Evolutionary conservation across 2,113 vertebrate species (phyloP).

Genomic region (Progne subis): DNA sequence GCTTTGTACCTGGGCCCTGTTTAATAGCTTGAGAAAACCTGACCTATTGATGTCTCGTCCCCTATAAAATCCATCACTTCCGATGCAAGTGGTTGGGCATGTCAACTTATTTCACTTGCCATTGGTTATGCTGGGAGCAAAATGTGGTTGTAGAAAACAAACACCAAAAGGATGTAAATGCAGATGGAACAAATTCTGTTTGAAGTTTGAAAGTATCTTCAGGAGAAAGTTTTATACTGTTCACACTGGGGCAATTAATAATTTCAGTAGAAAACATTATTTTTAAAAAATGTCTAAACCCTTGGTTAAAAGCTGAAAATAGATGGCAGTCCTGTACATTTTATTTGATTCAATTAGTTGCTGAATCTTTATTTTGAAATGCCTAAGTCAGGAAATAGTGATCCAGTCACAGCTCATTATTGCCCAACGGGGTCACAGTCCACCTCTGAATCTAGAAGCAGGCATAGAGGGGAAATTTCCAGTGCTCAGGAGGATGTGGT

Average conservation of each 20-base stretch:
- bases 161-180: not conserved
- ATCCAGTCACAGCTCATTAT: slow-evolving; percentile 16
- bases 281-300: not conserved
- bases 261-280: not conserved
- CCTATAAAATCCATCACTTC: slow-evolving; percentile 47
- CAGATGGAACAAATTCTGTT: not conserved
- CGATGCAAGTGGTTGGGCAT: not conserved
- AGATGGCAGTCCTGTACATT: not conserved
- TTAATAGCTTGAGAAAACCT: slow-evolving; percentile 30
- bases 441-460: not conserved
- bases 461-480: not conserved
- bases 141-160: not conserved
- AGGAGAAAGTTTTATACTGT: not conserved
- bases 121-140: not conserved
- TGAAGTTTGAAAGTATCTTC: not conserved
- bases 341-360: not conserved
- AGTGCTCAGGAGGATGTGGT: not conserved
- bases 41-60: slow-evolving; percentile 20
- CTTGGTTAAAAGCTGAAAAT: not conserved
- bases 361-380: slow-evolving; percentile 25
- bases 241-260: not conserved
- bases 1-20: not conserved
- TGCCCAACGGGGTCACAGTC: not conserved
- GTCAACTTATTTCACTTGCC: slow-evolving; percentile 21
- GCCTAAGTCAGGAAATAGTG: not conserved